Base-by-base conservation (phyloP, 2,888 invertebrate genomes). In the Idaea dimidiata region DNA sequence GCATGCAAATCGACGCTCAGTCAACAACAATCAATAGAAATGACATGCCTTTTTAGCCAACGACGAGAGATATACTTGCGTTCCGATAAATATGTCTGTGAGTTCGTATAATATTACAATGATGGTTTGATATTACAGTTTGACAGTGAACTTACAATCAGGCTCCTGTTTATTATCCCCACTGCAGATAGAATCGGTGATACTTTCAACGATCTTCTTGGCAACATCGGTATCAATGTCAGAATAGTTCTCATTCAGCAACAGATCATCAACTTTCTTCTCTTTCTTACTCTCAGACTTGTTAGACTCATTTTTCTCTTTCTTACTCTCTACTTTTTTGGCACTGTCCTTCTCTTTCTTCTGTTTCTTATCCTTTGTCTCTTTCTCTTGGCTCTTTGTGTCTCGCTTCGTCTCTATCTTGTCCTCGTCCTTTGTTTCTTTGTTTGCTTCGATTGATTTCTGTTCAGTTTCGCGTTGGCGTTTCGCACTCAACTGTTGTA, bases 161-260 rank as follows among this genome's bases (percentile, higher is more conserved):
- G 94, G 93, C 84, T 96, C 96, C 79, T 88, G 86, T 81, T 96
- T 96, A 58, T 61, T 71, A 16, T 96, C 97, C 56, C 97, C 96
- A 62, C 94, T 95, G 54, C 95, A 94, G 67, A 95, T 94, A 0
- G 95, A 96, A 75, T 96, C 97, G 0, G 97, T 97, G 59, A 97
- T 96, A 74, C 96, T 96, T 82, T 98, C 97, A 1, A 98, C 97
- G 69, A 98, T 96, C 88, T 97, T 97, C 86, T 98, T 98, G 5
- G 97, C 97, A 72, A 97, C 97, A 75, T 97, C 97, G 6, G 97
- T 95, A 77, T 96, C 96, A 66, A 95, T 91, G 67, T 93, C 93
- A 10, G 93, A 89, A 73, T 92, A 92, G 71, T 87, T 90, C 64
- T 91, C 92, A 74, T 89, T 89, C 61, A 91, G 72, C 62, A 91